Base-by-base conservation (phyloP, 2,888 invertebrate species). In the Pachydiplax longipennis region DNA sequence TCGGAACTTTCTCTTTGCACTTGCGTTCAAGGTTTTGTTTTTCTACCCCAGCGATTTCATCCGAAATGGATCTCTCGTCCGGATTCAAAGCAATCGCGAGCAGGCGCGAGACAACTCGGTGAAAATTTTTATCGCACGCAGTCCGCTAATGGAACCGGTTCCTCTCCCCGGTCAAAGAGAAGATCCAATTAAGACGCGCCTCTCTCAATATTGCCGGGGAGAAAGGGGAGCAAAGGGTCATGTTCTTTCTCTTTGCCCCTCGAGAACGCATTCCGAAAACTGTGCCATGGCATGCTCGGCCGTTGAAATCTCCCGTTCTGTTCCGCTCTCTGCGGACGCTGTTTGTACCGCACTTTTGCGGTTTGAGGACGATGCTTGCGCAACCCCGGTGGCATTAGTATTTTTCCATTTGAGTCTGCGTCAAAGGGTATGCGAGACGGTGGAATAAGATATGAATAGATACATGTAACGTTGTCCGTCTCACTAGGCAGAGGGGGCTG, bases 71-170 rank as follows among this genome's bases (percentile, higher is more conserved):
- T n/a, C 25, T 73, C 31, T 31, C 18, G 22, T 1, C 65, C 44
- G 53, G 73, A 73, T 31, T 31, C 73, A 12, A 31, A 73, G 12
- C 31, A 31, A 73, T 73, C 13, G 65, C 22, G 25, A 22, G 25
- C 25, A 73, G 13, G 13, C 31, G 73, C 13, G 73, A 13, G 73
- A 22, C 73, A 12, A 25, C 2, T 65, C 25, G 25, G 25, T 61
- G 35, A 37, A 87, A 65, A 58, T 35, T 61, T 61, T 87, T 15
- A 61, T 61, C n/a, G 37, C 65, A 65, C 37, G 22, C n/a, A 1
- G 87, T 18, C 13, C 37, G 37, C 87, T 40, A 35, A 37, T 61
- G 61, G 37, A 87, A 87, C 87, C 87, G 87, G 87, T 87, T 87
- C 61, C 31, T 53, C 53, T 6, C 10, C 37, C 37, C 44, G 44